Evolutionary conservation across 2,888 invertebrate genomes (phyloP), one percentile per base, ranked within the genome.

Genomic region (Apamea epomidion): DNA sequence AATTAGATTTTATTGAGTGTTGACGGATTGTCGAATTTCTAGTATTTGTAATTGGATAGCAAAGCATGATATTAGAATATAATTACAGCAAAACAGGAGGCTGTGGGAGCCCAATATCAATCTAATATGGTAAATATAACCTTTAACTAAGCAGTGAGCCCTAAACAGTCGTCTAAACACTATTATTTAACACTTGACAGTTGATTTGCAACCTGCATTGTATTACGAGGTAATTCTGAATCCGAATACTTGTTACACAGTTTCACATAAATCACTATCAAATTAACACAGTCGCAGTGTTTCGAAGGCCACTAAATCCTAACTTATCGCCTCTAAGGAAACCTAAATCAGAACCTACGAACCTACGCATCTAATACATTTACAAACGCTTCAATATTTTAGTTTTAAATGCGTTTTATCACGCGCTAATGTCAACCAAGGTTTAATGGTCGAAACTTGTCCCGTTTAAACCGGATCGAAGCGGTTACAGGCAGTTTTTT

Each of bases 401-500:
- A 90, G 90, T 90, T 90, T 91, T 88, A 90, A 92, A 92, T 88
- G 90, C 90, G 90, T 82, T 92, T 92, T 91, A 93, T 92, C 91
- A 91, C 86, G 87, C 89, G 88, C 91, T 92, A 92, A 93, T 92
- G 92, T 92, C 93, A 91, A 91, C 90, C 91, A 91, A 91, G 91
- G 90, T 91, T 91, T 91, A 92, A 92, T 91, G 92, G 91, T 89
- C 87, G 90, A 93, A 91, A 92, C 92, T 93, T 86, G 92, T 94
- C 93, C 94, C 92, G 93, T 93, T 93, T 91, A 88, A 91, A 93
- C 94, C 91, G 91, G 93, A 91, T 90, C 86, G 85, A 92, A 93
- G 92, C 91, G 89, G 94, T 93, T 91, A 91, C 87, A 85, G 90
- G 90, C 88, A 91, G 93, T 95, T 95, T 95, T 94, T 95, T 95